phyloP scores from a whole-genome alignment of 2,797 vertebrate species.

The Sternarchorhynchus goeldii region DNA sequence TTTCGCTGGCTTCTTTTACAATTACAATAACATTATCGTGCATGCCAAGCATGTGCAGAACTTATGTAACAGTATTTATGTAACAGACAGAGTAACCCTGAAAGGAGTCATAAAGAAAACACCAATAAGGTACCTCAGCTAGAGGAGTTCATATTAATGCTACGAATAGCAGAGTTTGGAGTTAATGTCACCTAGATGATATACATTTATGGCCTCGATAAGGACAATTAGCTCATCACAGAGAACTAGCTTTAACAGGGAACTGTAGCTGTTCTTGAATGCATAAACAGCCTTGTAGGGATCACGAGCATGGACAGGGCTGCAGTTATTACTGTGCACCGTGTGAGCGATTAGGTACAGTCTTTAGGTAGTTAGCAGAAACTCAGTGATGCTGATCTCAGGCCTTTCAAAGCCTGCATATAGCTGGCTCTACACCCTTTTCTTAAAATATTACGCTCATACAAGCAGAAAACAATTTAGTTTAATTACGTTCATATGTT shows the following conservation, averaged over 20 bases:
- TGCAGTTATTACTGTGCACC: not conserved
- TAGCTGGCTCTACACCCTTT: not conserved
- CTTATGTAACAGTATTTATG: not conserved
- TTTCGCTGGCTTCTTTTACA: not conserved
- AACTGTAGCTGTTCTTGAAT: slow-evolving; percentile 18
- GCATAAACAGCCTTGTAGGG: slow-evolving; percentile 18
- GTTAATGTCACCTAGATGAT: not conserved
- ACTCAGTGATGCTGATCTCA: slow-evolving; percentile 1
- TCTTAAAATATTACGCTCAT: not conserved
- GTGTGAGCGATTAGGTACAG: not conserved
- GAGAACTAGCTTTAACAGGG: slow-evolving; percentile 3
- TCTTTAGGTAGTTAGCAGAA: not conserved
- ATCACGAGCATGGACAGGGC: not conserved
- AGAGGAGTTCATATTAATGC: not conserved
- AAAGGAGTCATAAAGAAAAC: too few relatives aligned
- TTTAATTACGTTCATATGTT: slow-evolving; percentile 14
- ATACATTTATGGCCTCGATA: not conserved
- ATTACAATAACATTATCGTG: not conserved
- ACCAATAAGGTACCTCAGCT: not conserved
- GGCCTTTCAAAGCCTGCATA: not conserved
- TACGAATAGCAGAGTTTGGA: slow-evolving; percentile 4
- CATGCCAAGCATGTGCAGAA: not conserved
- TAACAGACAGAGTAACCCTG: not conserved
- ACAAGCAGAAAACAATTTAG: not conserved
- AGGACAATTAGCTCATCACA: not conserved